Base-by-base conservation (phyloP, 1,140 invertebrate species). In the Carcinoscorpius rotundicauda region DNA sequence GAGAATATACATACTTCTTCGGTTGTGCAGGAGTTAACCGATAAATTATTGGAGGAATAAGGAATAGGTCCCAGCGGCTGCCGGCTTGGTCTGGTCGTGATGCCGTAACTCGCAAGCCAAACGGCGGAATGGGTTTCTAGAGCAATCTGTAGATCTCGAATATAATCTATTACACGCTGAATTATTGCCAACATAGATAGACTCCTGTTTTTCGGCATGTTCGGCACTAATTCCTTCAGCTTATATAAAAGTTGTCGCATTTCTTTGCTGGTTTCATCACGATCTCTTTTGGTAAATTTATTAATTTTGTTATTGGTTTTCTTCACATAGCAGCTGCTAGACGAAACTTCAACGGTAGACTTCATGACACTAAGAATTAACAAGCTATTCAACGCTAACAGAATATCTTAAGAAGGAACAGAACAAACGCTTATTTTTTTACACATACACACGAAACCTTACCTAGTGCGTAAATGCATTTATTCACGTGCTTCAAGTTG, bases 151-250 rank as follows among this genome's bases (percentile, higher is more conserved):
- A 97, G 80, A 78, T 97, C 92, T 74, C 91, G 91, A 72, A 97
- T 97, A 77, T 97, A 97, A 75, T 96, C 92, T 75, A 97, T 97
- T n/a, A 97, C 93, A 75, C 93, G 85, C 74, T 96, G 91, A 62
- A 97, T 94, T 58, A 97, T 89, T 78, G 96, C 91, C 75, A 96
- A 79, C 75, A 95, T 95, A 48, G 90, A 91, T 58, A 82, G 73
- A 66, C 77, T 79, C 60, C 75, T 73, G 57, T 78, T 73, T 63
- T 74, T 75, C 62, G 80, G 81, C 64, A 81, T 77, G 49, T 77
- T 75, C 5, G 81, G 81, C 5, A 82, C 81, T 69, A 96, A 77
- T 72, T 94, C 90, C 76, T 93, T 89, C 64, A 97, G 78, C 75
- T 95, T 96, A 10, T 85, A 85, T 53, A 97, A 79, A 73, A 95